Percentiles rank a stretch among this genome's conserved stretches.
Evolutionary conservation across 1,140 invertebrate genomes (phyloP).

Genomic region (Ooceraea biroi): DNA sequence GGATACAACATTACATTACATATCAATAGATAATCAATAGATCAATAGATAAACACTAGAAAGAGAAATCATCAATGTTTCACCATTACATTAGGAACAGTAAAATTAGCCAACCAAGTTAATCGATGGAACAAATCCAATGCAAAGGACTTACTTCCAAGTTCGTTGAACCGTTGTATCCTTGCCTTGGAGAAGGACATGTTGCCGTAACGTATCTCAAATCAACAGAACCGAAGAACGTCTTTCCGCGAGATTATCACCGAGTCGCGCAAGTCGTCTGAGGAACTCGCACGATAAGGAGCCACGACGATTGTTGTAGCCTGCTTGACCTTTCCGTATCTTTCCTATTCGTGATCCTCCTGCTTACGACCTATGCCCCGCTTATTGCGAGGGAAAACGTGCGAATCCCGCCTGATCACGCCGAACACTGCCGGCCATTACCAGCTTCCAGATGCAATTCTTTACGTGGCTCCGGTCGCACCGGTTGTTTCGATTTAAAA

Average conservation of each 20-base stretch:
- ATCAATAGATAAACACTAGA: no score
- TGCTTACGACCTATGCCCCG: constrained; percentile 16
- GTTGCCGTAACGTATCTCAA: background rate
- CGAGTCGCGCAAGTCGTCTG: background rate
- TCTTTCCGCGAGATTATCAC: background rate
- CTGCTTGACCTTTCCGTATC: background rate
- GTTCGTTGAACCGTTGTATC: constrained; percentile 85
- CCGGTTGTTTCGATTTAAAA: constrained; percentile 73
- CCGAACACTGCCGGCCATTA: constrained; percentile 39
- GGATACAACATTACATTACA: background rate
- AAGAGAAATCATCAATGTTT: background rate
- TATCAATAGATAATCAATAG: background rate
- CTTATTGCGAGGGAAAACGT: constrained; percentile 39
- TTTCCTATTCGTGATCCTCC: constrained; percentile 6
- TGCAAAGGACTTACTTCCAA: constrained; percentile 80
- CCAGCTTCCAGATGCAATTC: constrained; percentile 9
- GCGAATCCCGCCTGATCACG: constrained; percentile 8
- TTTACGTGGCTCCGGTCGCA: constrained; percentile 12
- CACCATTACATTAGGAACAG: no score
- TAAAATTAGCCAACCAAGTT: background rate
- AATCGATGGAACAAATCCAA: background rate
- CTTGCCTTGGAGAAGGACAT: constrained; percentile 85
- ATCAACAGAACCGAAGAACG: background rate
- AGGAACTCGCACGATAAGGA: background rate
- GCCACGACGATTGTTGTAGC: background rate